Percentiles rank a stretch among this genome's conserved stretches.
Evolutionary conservation across 2,888 invertebrate genomes (phyloP).

Genomic region (Penaeus monodon): DNA sequence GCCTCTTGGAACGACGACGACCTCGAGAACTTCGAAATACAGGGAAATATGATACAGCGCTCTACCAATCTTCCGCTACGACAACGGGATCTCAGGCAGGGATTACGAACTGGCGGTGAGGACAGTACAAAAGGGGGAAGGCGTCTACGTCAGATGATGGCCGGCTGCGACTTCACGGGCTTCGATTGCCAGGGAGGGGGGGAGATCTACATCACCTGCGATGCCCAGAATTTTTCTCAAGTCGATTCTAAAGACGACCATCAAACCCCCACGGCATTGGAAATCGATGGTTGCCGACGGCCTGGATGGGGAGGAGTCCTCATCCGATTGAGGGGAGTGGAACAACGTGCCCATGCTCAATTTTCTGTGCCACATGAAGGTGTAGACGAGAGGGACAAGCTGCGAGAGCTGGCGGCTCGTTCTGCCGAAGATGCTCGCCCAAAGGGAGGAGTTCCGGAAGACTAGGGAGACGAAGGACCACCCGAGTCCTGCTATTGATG

Average conservation of each 20-base stretch:
- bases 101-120: slow-evolving; percentile 4
- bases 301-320: background rate
- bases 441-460: slow-evolving; percentile 13
- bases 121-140: background rate
- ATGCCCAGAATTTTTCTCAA: slow-evolving; percentile 21
- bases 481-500: too few relatives aligned
- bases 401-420: background rate
- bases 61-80: background rate
- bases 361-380: slow-evolving; percentile 8
- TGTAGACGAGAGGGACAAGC: background rate
- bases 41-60: background rate
- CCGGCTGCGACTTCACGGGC: too few relatives aligned
- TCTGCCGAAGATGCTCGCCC: slow-evolving; percentile 3
- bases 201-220: too few relatives aligned
- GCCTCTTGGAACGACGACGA: too few relatives aligned
- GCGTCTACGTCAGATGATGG: background rate
- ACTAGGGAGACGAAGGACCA: background rate
- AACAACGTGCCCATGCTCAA: slow-evolving; percentile 8
- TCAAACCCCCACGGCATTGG: too few relatives aligned
- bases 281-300: slow-evolving; percentile 7
- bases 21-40: background rate
- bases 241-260: background rate
- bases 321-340: too few relatives aligned
- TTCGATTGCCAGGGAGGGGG: too few relatives aligned
- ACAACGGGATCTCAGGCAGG: background rate